A percentile compares a stretch with the other conserved stretches of the same genome.
These are phyloP conservation scores for Odontocerum albicorne DNA, from an alignment of 2,888 invertebrate genomes.

Conservation along the genomic window DNA sequence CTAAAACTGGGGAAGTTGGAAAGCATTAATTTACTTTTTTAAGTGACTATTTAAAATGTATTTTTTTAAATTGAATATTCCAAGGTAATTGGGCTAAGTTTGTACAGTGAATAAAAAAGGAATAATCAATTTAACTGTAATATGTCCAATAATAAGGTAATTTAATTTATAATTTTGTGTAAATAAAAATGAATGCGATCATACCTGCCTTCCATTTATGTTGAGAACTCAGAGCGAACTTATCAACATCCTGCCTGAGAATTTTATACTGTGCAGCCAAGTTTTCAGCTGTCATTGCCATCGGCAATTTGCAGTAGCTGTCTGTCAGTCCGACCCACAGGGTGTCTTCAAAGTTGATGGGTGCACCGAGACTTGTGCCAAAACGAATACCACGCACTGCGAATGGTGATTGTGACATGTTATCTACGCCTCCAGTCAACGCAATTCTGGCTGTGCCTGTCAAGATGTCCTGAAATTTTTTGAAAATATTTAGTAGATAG, in stretches of 20 bases:
- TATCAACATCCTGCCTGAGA: slow-evolving; percentile 80
- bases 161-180: not conserved
- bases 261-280: slow-evolving; percentile 83
- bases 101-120: too few species aligned
- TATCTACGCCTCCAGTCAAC: slow-evolving; percentile 91
- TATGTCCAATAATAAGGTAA: too few species aligned
- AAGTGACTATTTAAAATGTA: too few species aligned
- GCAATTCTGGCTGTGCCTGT: slow-evolving; percentile 83
- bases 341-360: slow-evolving; percentile 80
- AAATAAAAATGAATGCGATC: not conserved
- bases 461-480: slow-evolving; percentile 72
- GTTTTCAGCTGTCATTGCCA: slow-evolving; percentile 96
- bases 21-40: too few species aligned
- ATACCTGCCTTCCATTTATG: slow-evolving; percentile 78
- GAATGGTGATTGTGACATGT: slow-evolving; percentile 93
- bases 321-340: slow-evolving; percentile 91
- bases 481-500: not conserved
- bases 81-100: too few species aligned
- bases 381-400: slow-evolving; percentile 83
- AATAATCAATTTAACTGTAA: too few species aligned
- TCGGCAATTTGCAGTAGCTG: slow-evolving; percentile 85
- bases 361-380: slow-evolving; percentile 81
- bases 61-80: too few species aligned
- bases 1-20: too few species aligned
- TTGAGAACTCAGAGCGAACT: slow-evolving; percentile 84